phyloP scores from a whole-genome alignment of 2,797 vertebrate species.

The Chiloscyllium punctatum region DNA sequence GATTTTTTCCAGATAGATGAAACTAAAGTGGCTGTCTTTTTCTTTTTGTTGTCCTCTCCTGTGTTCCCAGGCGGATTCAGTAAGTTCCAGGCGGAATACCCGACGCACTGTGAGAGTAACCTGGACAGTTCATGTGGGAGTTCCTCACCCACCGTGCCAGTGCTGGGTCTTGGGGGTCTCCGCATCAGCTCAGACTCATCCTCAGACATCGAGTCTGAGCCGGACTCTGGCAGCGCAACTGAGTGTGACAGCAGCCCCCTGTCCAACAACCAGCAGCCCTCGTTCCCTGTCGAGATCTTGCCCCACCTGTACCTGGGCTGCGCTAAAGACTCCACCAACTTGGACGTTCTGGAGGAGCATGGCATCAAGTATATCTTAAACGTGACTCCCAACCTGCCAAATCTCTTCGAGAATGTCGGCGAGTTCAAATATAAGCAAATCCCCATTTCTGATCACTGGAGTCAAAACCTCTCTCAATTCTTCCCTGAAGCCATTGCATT shows the following conservation, averaged over 20 bases:
- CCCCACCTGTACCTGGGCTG: constrained; percentile 96
- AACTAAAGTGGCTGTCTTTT: not conserved
- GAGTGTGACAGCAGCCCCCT: constrained; percentile 93
- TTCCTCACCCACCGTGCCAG: constrained; percentile 77
- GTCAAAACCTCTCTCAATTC: constrained; percentile 97
- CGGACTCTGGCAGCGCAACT: constrained; percentile 83
- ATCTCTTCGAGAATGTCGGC: constrained; percentile 93
- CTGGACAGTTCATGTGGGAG: constrained; percentile 83
- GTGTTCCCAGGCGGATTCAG: constrained; percentile 80
- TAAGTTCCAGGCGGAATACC: constrained; percentile 89
- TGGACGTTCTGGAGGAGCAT: constrained; percentile 89
- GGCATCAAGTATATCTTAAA: constrained; percentile 99
- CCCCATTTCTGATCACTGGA: constrained; percentile 98
- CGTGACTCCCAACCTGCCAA: constrained; percentile 95
- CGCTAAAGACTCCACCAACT: constrained; percentile 94
- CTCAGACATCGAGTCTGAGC: constrained; percentile 88
- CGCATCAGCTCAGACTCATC: constrained; percentile 86
- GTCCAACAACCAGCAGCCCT: constrained; percentile 86
- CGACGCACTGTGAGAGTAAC: constrained; percentile 89
- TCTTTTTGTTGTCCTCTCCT: constrained; percentile 39
- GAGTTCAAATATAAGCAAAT: constrained; percentile 99
- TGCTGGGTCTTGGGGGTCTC: constrained; percentile 86
- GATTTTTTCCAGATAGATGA: too few species aligned
- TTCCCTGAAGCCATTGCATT: constrained; percentile 98
- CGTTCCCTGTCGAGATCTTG: constrained; percentile 93